Evolutionary conservation across 2,888 invertebrate species (phyloP), one percentile per base, ranked within the genome.

Genomic region (Melangyna quadrimaculata): DNA sequence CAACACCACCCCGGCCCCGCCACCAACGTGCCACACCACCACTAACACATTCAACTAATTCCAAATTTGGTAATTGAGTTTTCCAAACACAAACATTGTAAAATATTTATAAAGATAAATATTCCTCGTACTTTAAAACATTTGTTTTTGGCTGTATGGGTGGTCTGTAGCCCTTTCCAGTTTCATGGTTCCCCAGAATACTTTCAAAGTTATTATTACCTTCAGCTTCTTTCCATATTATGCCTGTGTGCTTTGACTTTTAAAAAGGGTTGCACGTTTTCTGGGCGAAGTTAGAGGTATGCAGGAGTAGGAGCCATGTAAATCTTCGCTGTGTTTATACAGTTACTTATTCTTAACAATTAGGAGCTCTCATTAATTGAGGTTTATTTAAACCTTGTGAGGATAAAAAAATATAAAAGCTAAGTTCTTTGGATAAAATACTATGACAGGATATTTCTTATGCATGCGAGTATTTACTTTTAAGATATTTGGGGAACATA

Each of bases 71-170:
- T 81, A 86, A 81, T 86, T 86, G 78, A 86, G 81, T 86, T 86
- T 86, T 70, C 81, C 63, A 81, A 86, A 86, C 81, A 74, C 81
- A 86, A 86, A 86, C 73, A 86, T 78, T 78, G 77, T 77, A 69
- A 86, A 86, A 81, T 77, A 86, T 86, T 83, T 77, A 84, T 75
- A 80, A 78, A 81, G 81, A 86, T 78, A 81, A 86, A 81, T 78
- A 86, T 77, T 55, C 72, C 40, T 45, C 27, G 37, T 61, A 48
- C 57, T 48, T 67, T 57, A 61, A 71, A 72, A 75, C 51, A 59
- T 59, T 78, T 35, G 8, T 10, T 19, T n/a, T 40, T 6, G 45
- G 51, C 35, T 24, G 72, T 32, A 45, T 45, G 59, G 37, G 29
- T 35, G 51, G 51, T 35, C 24, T 35, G 63, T n/a, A n/a, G 51